A percentile compares a stretch with the other conserved stretches of the same genome.
Conservation (phyloP, 2,113 vertebrate species). For the Zeus faber region DNA sequence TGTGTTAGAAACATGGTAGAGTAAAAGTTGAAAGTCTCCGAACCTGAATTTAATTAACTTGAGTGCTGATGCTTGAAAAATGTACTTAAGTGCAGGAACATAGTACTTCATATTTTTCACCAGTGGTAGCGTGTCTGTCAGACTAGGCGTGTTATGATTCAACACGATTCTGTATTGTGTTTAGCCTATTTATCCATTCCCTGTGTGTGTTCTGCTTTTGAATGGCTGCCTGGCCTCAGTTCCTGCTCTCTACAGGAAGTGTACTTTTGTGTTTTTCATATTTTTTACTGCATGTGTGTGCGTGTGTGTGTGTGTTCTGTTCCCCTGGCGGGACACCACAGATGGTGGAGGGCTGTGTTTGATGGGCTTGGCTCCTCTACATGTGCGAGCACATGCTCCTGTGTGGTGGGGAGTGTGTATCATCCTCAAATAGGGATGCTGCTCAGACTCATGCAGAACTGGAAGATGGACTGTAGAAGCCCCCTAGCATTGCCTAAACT, state of each 20-base stretch:
- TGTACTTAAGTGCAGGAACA: too few species aligned
- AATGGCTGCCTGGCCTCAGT: conserved; percentile 19
- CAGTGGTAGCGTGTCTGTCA: too few species aligned
- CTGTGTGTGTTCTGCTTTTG: conserved; percentile 21
- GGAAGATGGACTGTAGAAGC: too few species aligned
- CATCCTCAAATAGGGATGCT: too few species aligned
- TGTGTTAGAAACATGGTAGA: too few species aligned
- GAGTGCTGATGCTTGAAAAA: too few species aligned
- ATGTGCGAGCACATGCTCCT: background rate
- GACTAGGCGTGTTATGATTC: background rate
- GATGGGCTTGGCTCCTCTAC: conserved; percentile 17
- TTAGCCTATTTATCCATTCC: conserved; percentile 14
- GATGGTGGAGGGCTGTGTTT: conserved; percentile 38
- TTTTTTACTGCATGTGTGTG: conserved; percentile 35
- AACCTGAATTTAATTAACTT: too few species aligned
- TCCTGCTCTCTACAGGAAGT: conserved; percentile 40
- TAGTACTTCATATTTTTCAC: too few species aligned
- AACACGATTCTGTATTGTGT: conserved; percentile 4
- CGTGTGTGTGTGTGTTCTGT: conserved; percentile 7
- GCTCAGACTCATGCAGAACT: too few species aligned
- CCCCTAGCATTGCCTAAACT: too few species aligned
- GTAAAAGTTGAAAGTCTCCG: too few species aligned
- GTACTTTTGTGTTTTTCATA: conserved; percentile 41
- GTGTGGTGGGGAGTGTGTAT: background rate
- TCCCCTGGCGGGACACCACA: conserved; percentile 42